Conservation (phyloP, 2,113 vertebrate genomes). For the Montifringilla adamsi region DNA sequence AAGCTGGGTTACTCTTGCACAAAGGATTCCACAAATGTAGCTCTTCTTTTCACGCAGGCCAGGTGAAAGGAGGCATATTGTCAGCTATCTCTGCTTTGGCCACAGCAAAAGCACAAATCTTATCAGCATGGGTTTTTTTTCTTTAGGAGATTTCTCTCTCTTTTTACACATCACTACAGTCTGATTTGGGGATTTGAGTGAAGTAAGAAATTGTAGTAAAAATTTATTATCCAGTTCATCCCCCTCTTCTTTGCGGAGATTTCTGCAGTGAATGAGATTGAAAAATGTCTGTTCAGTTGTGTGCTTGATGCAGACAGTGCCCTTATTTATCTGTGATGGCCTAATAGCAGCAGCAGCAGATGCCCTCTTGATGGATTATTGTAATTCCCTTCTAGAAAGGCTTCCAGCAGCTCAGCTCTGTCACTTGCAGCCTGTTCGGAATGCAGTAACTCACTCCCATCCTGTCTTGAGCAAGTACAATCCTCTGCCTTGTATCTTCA, state of each 20-base stretch:
- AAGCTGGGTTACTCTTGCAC: neutral
- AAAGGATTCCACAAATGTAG: neutral
- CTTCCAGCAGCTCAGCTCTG: conserved; percentile 54
- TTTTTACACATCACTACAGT: neutral
- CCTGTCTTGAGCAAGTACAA: neutral
- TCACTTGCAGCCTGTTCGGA: conserved; percentile 46
- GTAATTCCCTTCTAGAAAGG: conserved; percentile 55
- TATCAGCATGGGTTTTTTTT: neutral
- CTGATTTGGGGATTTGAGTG: neutral
- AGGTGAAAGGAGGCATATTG: neutral
- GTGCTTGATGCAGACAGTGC: conserved; percentile 9
- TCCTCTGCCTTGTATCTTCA: neutral
- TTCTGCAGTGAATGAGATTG: conserved; percentile 6
- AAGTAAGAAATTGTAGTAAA: neutral
- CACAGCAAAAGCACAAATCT: neutral
- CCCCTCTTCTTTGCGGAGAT: neutral
- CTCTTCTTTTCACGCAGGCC: neutral
- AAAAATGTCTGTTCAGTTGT: conserved; percentile 13
- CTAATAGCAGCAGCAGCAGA: conserved; percentile 42
- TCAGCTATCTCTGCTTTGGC: neutral
- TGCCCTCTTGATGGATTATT: conserved; percentile 61
- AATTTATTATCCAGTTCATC: neutral
- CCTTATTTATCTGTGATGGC: conserved; percentile 55
- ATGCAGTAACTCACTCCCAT: neutral
- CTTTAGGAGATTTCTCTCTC: neutral